Evolutionary conservation across 1,140 invertebrate genomes (phyloP), one percentile per base, ranked within the genome.

Genomic region (Drosophila punjabiensis): DNA sequence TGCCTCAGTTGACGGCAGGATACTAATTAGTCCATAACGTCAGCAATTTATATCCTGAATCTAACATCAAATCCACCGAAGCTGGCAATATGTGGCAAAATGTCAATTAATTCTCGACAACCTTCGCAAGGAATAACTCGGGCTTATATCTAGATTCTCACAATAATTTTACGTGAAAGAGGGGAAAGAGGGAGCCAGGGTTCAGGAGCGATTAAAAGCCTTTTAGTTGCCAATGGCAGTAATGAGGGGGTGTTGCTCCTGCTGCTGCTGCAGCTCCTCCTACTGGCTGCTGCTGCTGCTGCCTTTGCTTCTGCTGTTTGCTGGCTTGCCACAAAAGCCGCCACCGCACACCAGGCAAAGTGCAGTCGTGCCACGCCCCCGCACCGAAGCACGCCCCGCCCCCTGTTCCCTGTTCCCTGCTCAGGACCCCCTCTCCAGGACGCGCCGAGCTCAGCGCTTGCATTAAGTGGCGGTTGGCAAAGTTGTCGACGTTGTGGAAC

Each of bases 381-480:
- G 24, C 35, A n/a, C 13, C 10, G n/a, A 16, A n/a, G 48, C 14
- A 50, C 52, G 52, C 52, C 20, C 48, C 62, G 18, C 16, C 52
- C 24, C 28, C 30, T 4, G 7, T 47, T 14, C 24, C 33, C 28
- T 5, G 3, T 45, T n/a, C 24, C 33, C 28, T 5, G 3, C 37
- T n/a, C 32, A 16, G 8, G 6, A 9, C 13, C 30, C 37, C 16
- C 2, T 6, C 24, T 4, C 14, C 11, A n/a, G 43, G 14, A 45
- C 45, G 8, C 33, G 55, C 18, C 24, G 43, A 41, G 50, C 70
- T 74, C 71, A 28, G 76, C 78, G 75, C 82, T 87, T 82, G 83
- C 83, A 87, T 86, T 87, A 87, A 87, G 83, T 87, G 83, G 83
- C 83, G 83, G 83, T 87, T 87, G 82, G 78, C 82, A 86, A 86